These are phyloP conservation scores for Eledone cirrhosa DNA, from an alignment of 2,888 invertebrate genomes.

Conservation along the genomic window DNA sequence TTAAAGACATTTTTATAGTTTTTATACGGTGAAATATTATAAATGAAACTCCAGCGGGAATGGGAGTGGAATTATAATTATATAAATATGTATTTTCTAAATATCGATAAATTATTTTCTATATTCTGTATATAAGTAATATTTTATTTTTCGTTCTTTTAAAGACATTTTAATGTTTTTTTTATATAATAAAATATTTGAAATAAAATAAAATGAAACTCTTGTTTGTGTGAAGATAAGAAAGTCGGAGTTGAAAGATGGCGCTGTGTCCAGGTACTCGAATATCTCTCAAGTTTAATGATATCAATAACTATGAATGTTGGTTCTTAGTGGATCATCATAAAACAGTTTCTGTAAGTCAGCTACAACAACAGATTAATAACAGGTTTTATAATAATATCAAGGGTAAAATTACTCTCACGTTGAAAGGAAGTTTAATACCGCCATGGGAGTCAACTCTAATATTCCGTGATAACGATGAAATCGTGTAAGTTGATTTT, in stretches of 20 bases:
- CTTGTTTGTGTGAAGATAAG: not conserved
- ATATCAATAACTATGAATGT: not conserved
- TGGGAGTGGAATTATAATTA: too few relatives aligned
- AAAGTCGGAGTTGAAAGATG: not conserved
- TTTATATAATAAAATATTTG: too few relatives aligned
- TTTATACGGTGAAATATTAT: too few relatives aligned
- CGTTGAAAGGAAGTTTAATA: constrained; percentile 7
- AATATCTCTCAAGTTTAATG: not conserved
- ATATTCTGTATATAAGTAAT: too few relatives aligned
- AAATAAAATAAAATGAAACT: not conserved
- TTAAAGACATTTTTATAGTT: too few relatives aligned
- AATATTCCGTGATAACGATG: not conserved
- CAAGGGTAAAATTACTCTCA: not conserved
- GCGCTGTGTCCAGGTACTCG: not conserved
- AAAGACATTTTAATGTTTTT: too few relatives aligned
- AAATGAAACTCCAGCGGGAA: too few relatives aligned
- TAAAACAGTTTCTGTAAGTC: not conserved
- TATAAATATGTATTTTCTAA: too few relatives aligned
- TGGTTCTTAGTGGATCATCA: not conserved
- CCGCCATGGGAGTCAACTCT: constrained; percentile 2
- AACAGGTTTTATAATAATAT: not conserved
- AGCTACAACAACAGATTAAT: not conserved
- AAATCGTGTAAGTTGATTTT: not conserved
- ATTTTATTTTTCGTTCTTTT: too few relatives aligned
- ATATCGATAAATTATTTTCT: too few relatives aligned